phyloP scores from a whole-genome alignment of 2,797 vertebrate species.

The Rhyacichthys aspro region DNA sequence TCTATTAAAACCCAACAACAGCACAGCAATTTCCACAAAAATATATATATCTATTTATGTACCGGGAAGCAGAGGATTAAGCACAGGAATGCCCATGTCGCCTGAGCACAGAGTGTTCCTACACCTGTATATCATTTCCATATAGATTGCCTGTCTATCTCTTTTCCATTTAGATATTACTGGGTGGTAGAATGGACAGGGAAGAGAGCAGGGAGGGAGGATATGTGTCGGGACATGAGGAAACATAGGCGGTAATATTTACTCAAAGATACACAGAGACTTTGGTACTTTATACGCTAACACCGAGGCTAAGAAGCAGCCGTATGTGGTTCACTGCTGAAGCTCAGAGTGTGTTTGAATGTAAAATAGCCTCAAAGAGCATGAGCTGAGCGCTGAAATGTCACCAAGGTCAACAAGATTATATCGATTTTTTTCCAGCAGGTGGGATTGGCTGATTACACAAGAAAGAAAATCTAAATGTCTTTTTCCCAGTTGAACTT shows the following conservation, averaged over 20 bases:
- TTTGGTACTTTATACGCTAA: not conserved
- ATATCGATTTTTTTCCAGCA: conserved; percentile 18
- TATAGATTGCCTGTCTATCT: conserved; percentile 81
- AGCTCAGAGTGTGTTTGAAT: not conserved
- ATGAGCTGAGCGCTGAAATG: not conserved
- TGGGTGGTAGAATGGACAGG: conserved; percentile 53
- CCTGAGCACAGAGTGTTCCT: conserved; percentile 36
- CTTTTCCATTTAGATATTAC: conserved; percentile 77
- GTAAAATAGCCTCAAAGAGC: conserved; percentile 2
- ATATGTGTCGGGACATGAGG: conserved; percentile 25
- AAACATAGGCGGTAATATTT: conserved; percentile 23
- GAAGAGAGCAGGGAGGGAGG: conserved; percentile 25
- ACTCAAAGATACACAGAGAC: conserved; percentile 23
- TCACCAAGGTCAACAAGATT: conserved; percentile 9
- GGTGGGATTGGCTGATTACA: not conserved
- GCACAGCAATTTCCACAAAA: conserved; percentile 27
- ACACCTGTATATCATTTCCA: conserved; percentile 77
- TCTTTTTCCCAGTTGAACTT: not conserved
- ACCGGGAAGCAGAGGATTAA: conserved; percentile 41
- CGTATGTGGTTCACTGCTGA: conserved; percentile 4
- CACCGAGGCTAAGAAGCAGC: too few relatives aligned
- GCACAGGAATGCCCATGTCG: conserved; percentile 40
- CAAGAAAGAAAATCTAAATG: not conserved
- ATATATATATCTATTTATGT: conserved; percentile 26
- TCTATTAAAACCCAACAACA: conserved; percentile 30